Base-by-base conservation (phyloP, 1,140 invertebrate species). In the Acromyrmex heyeri region DNA sequence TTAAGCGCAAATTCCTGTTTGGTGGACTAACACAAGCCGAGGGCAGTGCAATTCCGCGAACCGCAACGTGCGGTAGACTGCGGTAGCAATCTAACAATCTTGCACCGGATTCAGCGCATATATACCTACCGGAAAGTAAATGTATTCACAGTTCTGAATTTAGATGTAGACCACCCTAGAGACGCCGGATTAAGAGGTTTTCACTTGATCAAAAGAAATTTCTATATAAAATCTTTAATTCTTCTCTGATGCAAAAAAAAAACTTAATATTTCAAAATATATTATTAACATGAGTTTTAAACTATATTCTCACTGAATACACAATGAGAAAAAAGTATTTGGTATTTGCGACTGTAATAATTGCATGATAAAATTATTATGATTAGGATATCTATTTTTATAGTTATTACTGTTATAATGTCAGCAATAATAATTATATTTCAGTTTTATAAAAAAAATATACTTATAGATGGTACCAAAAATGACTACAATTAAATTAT, bases 1-100 rank as follows among this genome's bases (percentile, higher is more conserved):
- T 91, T 90, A 91, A 91, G 91, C 89, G 85, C 81, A 85, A 89
- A 92, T 91, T 92, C 91, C 91, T 92, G 91, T 91, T 92, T 86
- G 85, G 86, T 76, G 76, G 30, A 55, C 77, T 86, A 86, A 88
- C 86, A 88, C 78, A 76, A 50, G 59, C 65, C 76, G 38, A 70
- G 78, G 48, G 53, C 81, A 82, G 16, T 75, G 86, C 89, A 91
- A 90, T 92, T 92, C 91, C 76, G 50, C 85, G 87, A 92, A 91
- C 78, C 91, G 81, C 90, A 87, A 91, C 91, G 88, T 89, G 91
- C 48, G n/a, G 57, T 6, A 59, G 38, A n/a, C 24, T 69, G 62
- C 61, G 69, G 67, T 72, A 76, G 59, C 62, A 44, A 38, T 69
- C 53, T 72, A 76, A 44, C 62, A 53, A 38, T 69, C 53, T 57